Conservation (phyloP, 2,888 invertebrate species). For the Brachynemurus nebulosus region DNA sequence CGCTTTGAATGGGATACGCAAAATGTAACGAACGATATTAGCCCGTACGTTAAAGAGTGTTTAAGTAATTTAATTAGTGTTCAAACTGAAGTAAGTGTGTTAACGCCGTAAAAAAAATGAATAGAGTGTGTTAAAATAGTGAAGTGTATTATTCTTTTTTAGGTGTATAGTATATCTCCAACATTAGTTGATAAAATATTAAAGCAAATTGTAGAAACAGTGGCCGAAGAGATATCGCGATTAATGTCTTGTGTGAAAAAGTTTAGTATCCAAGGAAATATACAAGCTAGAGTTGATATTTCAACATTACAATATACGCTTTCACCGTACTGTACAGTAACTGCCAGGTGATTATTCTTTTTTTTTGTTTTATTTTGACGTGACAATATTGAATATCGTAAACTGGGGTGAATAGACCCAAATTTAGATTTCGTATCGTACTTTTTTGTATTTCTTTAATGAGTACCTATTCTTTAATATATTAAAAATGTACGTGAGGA, state of each 20-base stretch:
- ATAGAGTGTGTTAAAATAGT: conserved; percentile 2
- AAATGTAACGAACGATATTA: conserved; percentile 57
- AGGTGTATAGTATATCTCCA: conserved; percentile 68
- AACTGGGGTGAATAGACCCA: conserved; percentile 3
- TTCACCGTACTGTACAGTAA: conserved; percentile 45
- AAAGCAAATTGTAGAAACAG: conserved; percentile 74
- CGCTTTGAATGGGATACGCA: conserved; percentile 74
- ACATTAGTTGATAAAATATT: conserved; percentile 58
- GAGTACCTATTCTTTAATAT: no score
- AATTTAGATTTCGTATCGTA: no score
- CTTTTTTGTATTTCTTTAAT: no score
- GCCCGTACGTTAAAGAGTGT: conserved; percentile 81
- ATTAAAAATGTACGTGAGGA: no score
- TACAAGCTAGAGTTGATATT: conserved; percentile 70
- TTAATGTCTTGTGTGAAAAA: conserved; percentile 66
- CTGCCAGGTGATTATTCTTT: conserved; percentile 41
- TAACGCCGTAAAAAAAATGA: background rate
- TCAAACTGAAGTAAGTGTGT: conserved; percentile 48
- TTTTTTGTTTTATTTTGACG: conserved; percentile 5
- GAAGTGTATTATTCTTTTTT: conserved; percentile 15
- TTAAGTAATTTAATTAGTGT: conserved; percentile 67
- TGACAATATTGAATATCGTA: conserved; percentile 1
- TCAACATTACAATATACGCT: conserved; percentile 51
- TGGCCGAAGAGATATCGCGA: conserved; percentile 82
- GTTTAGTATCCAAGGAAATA: conserved; percentile 53